A percentile compares a stretch with the other conserved stretches of the same genome.
These are phyloP conservation scores for Pristionchus entomophagus DNA, from an alignment of 2,888 invertebrate species.

Conservation along the genomic window DNA sequence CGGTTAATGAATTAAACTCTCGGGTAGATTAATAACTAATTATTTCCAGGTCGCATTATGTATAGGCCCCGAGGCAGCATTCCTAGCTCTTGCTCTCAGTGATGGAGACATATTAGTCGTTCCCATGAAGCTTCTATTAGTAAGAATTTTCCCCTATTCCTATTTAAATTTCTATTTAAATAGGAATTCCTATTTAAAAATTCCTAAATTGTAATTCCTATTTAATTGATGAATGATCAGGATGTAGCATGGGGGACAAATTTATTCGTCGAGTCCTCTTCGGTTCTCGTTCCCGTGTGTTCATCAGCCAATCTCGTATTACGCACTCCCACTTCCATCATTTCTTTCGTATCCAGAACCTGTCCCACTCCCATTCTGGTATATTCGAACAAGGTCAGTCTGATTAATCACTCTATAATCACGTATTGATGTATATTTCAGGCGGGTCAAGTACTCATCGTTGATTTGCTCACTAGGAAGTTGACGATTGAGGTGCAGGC, in stretches of 20 bases:
- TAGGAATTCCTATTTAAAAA: not conserved
- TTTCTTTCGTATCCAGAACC: conserved; percentile 25
- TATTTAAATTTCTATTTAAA: not conserved
- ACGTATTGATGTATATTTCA: not conserved
- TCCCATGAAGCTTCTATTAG: conserved; percentile 62
- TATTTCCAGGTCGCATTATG: conserved; percentile 53
- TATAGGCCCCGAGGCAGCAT: conserved; percentile 63
- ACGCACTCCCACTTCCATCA: conserved; percentile 35
- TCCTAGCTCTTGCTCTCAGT: conserved; percentile 63
- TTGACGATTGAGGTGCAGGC: conserved; percentile 61
- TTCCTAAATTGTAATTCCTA: not conserved
- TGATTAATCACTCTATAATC: not conserved
- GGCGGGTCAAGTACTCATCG: conserved; percentile 63
- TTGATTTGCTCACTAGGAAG: conserved; percentile 58
- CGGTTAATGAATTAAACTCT: conserved; percentile 11
- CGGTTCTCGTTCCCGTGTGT: conserved; percentile 34
- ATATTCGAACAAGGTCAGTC: conserved; percentile 41
- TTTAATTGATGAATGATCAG: not conserved
- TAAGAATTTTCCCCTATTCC: conserved; percentile 45
- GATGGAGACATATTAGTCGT: conserved; percentile 65
- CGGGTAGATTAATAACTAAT: not conserved
- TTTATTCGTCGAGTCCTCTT: conserved; percentile 22
- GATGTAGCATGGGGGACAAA: conserved; percentile 41
- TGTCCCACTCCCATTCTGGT: conserved; percentile 21
- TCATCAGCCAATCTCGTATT: conserved; percentile 25